A percentile compares a stretch with the other conserved stretches of the same genome.
Conservation (phyloP, 1,140 invertebrate species). For the Spodoptera frugiperda region DNA sequence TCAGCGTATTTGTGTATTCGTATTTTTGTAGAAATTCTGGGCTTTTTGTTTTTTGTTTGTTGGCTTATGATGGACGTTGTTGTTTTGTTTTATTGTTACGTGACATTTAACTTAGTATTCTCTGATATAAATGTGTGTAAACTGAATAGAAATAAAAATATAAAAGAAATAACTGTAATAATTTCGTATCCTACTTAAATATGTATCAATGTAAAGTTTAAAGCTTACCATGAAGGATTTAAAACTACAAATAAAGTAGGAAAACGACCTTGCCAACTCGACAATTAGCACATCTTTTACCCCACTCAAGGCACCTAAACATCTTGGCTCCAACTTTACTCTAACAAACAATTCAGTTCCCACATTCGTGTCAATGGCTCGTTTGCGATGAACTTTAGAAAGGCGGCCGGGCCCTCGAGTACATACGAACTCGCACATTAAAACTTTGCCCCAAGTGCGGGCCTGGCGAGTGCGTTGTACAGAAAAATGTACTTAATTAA, state of each 20-base stretch:
- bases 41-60: constrained; percentile 28
- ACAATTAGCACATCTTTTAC: constrained; percentile 46
- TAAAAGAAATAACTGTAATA: too few species aligned
- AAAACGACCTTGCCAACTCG: constrained; percentile 13
- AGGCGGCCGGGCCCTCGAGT: constrained; percentile 53
- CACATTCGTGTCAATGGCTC: constrained; percentile 60
- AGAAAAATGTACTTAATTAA: constrained; percentile 68
- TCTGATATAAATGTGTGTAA: background rate
- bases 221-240: background rate
- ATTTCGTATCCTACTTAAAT: too few species aligned
- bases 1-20: constrained; percentile 37
- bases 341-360: constrained; percentile 50
- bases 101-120: background rate
- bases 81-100: constrained; percentile 18
- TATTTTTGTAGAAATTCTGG: constrained; percentile 31
- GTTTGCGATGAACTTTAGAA: constrained; percentile 61
- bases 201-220: background rate
- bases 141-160: background rate
- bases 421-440: constrained; percentile 50
- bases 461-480: constrained; percentile 52
- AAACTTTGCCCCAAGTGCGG: constrained; percentile 34
- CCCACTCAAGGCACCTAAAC: constrained; percentile 35
- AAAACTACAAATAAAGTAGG: background rate
- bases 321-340: constrained; percentile 41
- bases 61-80: constrained; percentile 10